Evolutionary conservation across 1,140 invertebrate genomes (phyloP).

Genomic region (Papilio dardanus): DNA sequence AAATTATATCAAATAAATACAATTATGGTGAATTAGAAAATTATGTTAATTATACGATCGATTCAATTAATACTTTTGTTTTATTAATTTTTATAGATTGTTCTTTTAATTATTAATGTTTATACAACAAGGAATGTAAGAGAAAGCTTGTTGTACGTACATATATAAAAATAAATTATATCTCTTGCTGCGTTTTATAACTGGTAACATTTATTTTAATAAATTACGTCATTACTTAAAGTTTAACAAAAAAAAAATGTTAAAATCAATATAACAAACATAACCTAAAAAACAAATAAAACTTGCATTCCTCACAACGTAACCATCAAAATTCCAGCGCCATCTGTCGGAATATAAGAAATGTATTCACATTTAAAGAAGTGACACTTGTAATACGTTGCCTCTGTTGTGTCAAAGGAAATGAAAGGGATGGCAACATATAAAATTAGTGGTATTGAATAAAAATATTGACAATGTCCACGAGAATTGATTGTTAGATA

Average conservation of each 20-base stretch:
- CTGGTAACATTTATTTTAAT: too few relatives aligned
- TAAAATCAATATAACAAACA: too few relatives aligned
- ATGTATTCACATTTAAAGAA: conserved; percentile 17
- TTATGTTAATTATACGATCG: conserved; percentile 1
- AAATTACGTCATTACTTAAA: too few relatives aligned
- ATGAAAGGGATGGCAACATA: too few relatives aligned
- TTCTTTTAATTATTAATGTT: neutral
- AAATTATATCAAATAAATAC: conserved; percentile 18
- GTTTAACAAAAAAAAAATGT: too few relatives aligned
- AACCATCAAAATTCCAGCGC: conserved; percentile 11
- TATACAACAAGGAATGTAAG: neutral
- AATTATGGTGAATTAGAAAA: neutral
- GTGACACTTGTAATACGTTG: too few relatives aligned
- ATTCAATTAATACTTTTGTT: neutral
- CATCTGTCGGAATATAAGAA: neutral
- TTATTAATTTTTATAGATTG: neutral
- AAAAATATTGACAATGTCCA: conserved; percentile 5
- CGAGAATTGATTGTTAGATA: neutral
- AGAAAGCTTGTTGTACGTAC: neutral
- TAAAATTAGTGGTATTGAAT: too few relatives aligned
- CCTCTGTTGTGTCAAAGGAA: too few relatives aligned
- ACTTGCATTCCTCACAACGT: neutral
- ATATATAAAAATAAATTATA: too few relatives aligned
- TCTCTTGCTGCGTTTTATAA: too few relatives aligned
- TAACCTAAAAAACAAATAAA: neutral